Evolutionary conservation across 2,797 vertebrate genomes (phyloP), one percentile per base, ranked within the genome.

Genomic region (Centroberyx gerrardi): DNA sequence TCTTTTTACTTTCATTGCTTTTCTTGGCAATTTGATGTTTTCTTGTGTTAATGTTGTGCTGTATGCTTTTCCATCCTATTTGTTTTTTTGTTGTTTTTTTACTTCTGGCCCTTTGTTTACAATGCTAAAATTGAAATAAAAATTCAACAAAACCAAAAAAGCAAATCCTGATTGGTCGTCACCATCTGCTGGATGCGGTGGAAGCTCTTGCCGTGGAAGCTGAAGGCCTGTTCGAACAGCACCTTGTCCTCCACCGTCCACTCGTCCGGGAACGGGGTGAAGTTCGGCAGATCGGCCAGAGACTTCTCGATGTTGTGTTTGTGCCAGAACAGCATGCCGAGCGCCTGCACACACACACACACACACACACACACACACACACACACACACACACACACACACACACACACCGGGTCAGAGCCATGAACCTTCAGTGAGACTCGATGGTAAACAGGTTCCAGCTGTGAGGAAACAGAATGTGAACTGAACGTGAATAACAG

Each of bases 111-210:
- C n/a, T 22, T 22, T 22, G 22, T 22, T 22, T 22, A 22, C 22
- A 22, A 22, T 22, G 22, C 22, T 22, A 22, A 22, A 22, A 22
- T 22, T 22, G 22, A 22, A 22, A 22, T 22, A 22, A 22, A 22
- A 1, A 22, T 22, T 22, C 22, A 22, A 22, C 22, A 22, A 22
- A 22, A 22, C 22, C 1, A 22, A 22, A 22, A 22, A 22, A 22
- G 1, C 22, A 22, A 22, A 14, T 48, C 15, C 3, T 15, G 15
- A 4, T 15, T 28, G 22, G 5, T 17, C 51, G 12, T 90, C 95
- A 99, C 98, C 98, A 99, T 99, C 94, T 99, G 98, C 83, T 99
- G 98, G 90, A 99, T 99, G 91, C 98, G 96, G 91, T 99, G 98
- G 93, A 99, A 99, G 93, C 98, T 99, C 92, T 99, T 99, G 51